Conservation (phyloP, 2,888 invertebrate genomes). For the Chaitophorus viminalis region DNA sequence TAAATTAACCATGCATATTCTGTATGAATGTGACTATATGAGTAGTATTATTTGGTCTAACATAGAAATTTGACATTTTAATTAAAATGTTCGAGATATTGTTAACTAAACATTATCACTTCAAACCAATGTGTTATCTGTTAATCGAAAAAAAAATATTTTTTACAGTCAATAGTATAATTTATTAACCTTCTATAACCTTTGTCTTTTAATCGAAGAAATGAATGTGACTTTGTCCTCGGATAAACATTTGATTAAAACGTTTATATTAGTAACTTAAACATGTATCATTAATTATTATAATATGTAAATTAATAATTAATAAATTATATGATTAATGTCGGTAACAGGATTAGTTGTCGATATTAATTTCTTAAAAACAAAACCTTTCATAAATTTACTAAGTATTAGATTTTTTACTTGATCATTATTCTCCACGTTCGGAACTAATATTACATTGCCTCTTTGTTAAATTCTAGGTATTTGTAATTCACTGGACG, state of each 20-base stretch:
- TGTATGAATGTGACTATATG: too few relatives aligned
- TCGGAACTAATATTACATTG: not conserved
- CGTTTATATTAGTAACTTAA: not conserved
- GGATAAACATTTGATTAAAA: not conserved
- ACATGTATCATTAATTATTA: not conserved
- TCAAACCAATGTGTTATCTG: too few relatives aligned
- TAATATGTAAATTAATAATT: not conserved
- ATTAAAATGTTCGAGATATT: too few relatives aligned
- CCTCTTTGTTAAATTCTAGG: not conserved
- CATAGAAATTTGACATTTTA: too few relatives aligned
- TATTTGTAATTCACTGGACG: not conserved
- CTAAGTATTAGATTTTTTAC: not conserved
- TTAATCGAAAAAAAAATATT: not conserved
- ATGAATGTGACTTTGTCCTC: not conserved
- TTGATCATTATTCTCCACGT: not conserved
- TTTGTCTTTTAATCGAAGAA: not conserved
- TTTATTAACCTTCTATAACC: not conserved
- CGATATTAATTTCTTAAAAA: too few relatives aligned
- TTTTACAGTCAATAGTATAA: not conserved
- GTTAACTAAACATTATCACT: too few relatives aligned
- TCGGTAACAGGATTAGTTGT: not conserved
- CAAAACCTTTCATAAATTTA: not conserved
- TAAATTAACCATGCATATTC: too few relatives aligned
- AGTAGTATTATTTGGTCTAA: too few relatives aligned
- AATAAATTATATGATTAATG: not conserved